These are phyloP conservation scores for Lateolabrax maculatus DNA, from an alignment of 2,797 vertebrate genomes.

Conservation along the genomic window DNA sequence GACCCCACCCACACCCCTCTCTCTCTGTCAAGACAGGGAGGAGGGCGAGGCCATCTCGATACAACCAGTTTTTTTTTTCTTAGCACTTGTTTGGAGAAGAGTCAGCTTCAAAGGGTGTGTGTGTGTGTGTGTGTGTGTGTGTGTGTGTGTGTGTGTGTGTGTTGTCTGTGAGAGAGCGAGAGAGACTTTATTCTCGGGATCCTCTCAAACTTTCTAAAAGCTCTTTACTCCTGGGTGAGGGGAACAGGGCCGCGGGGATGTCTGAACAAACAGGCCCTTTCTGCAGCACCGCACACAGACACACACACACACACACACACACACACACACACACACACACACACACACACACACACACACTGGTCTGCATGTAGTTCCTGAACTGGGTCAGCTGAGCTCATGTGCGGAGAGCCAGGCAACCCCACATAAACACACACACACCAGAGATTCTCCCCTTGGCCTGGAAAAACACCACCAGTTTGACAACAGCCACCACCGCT, in stretches of 20 bases:
- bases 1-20: conserved; percentile 12
- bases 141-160: not conserved
- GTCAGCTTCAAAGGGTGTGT: conserved; percentile 30
- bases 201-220: conserved; percentile 61
- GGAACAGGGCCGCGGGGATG: conserved; percentile 20
- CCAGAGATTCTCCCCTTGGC: conserved; percentile 51
- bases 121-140: conserved; percentile 21
- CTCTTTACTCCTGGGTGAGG: conserved; percentile 60
- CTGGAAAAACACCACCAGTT: conserved; percentile 68
- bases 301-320: conserved; percentile 3
- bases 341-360: conserved; percentile 35
- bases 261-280: conserved; percentile 71
- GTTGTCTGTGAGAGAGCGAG: conserved; percentile 9
- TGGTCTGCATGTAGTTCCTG: conserved; percentile 54
- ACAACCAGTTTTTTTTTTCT: conserved; percentile 19
- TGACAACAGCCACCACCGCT: conserved; percentile 46
- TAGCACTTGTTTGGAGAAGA: conserved; percentile 38
- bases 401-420: conserved; percentile 54
- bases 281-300: conserved; percentile 8
- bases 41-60: conserved; percentile 6
- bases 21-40: not conserved
- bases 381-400: conserved; percentile 79
- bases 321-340: conserved; percentile 2
- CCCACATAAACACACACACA: conserved; percentile 37
- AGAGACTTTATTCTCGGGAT: conserved; percentile 41